Conservation (phyloP, 2,888 invertebrate genomes). For the Agrochola litura region DNA sequence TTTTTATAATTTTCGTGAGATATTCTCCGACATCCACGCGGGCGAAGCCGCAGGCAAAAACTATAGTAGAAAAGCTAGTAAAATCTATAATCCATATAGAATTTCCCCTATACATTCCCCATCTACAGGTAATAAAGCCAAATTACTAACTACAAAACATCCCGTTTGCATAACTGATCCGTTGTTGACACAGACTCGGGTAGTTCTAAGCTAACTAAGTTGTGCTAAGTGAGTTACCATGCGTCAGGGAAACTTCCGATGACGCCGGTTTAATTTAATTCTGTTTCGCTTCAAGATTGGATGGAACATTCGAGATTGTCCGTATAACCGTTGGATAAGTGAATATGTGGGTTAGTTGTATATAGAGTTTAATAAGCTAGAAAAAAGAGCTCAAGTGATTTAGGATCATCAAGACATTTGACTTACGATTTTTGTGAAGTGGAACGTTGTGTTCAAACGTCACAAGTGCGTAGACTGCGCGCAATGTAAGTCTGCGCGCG, state of each 20-base stretch:
- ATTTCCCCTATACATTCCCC: not conserved
- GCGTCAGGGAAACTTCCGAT: conserved; percentile 55
- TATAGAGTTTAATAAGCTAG: no score
- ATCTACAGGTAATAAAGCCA: not conserved
- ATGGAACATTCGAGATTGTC: conserved; percentile 34
- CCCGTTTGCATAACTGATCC: conserved; percentile 9
- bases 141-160: not conserved
- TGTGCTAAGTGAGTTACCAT: conserved; percentile 46
- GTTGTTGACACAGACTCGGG: conserved; percentile 31
- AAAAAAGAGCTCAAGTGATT: no score
- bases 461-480: not conserved
- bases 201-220: conserved; percentile 44
- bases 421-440: no score
- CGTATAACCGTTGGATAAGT: not conserved
- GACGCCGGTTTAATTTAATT: conserved; percentile 51
- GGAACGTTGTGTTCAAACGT: not conserved
- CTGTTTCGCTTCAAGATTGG: conserved; percentile 36
- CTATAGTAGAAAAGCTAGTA: no score
- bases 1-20: not conserved
- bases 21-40: not conserved
- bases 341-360: not conserved
- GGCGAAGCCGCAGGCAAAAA: fast-evolving
- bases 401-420: no score
- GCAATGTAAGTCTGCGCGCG: no score
- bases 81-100: not conserved